Conservation (phyloP, 53 echinoderm and acorn worm species). For the Echinometra lucunter region DNA sequence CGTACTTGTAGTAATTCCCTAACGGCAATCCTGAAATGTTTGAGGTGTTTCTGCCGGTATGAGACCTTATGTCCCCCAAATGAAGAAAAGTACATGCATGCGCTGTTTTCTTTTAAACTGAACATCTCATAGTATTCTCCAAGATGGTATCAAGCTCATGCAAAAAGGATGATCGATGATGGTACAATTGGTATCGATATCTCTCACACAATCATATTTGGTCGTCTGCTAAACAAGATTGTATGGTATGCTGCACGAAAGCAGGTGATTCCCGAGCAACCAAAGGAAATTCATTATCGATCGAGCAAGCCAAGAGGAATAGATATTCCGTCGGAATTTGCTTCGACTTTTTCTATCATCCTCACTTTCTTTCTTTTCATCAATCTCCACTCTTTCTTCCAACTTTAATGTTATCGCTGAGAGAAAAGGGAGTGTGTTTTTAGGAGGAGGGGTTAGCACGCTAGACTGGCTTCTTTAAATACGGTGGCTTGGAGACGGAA, state of each 20-base stretch:
- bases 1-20: too few relatives aligned
- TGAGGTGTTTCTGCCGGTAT: not conserved
- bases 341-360: slow-evolving; percentile 20
- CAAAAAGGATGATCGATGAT: slow-evolving; percentile 40
- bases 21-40: too few relatives aligned
- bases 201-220: slow-evolving; percentile 48
- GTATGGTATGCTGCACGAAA: not conserved
- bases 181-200: slow-evolving; percentile 38
- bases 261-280: slow-evolving; percentile 65
- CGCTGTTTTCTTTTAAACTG: not conserved
- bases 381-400: not conserved
- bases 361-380: slow-evolving; percentile 35
- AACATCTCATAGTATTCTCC: not conserved
- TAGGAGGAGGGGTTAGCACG: slow-evolving; percentile 24
- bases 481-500: slow-evolving; percentile 16
- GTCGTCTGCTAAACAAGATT: slow-evolving; percentile 37
- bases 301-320: slow-evolving; percentile 65
- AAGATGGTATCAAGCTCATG: slow-evolving; percentile 16
- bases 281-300: slow-evolving; percentile 77
- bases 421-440: not conserved
- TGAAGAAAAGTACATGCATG: not conserved
- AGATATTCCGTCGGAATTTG: slow-evolving; percentile 65
- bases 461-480: slow-evolving; percentile 55
- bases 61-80: not conserved
- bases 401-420: slow-evolving; percentile 23